phyloP scores from a whole-genome alignment of 2,113 vertebrate species.

The Fulica atra region DNA sequence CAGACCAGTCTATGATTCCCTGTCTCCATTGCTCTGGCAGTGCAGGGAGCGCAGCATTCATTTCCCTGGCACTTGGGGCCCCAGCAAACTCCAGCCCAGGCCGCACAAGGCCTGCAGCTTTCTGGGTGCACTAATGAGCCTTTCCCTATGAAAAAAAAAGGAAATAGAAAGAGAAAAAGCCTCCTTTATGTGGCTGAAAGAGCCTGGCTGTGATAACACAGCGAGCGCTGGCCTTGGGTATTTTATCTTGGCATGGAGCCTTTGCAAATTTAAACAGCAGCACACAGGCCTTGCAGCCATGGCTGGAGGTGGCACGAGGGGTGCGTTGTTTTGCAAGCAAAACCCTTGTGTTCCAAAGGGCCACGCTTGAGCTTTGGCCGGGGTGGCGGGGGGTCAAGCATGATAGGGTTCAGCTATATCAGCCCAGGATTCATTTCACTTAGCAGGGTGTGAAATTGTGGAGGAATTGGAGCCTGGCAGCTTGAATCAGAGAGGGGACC shows the following conservation, averaged over 20 bases:
- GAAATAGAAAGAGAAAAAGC: neutral
- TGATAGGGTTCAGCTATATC: neutral
- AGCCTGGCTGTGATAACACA: constrained; percentile 61
- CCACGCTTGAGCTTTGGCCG: constrained; percentile 57
- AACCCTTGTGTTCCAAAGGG: constrained; percentile 20
- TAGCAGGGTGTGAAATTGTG: neutral
- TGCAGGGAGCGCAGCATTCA: neutral
- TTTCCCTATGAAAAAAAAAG: neutral
- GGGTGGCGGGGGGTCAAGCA: neutral
- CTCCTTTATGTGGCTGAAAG: constrained; percentile 68
- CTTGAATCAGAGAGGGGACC: rapidly evolving
- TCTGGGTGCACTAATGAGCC: neutral
- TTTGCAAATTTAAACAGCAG: constrained; percentile 60
- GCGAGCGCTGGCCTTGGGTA: constrained; percentile 42
- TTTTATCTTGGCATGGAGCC: constrained; percentile 71
- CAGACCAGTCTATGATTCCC: too few relatives aligned
- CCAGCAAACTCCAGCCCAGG: neutral
- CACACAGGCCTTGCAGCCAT: constrained; percentile 19
- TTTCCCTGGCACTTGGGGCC: constrained; percentile 11
- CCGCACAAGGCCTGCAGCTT: constrained; percentile 20
- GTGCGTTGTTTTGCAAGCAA: constrained; percentile 63
- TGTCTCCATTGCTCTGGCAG: neutral
- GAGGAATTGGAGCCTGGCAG: neutral
- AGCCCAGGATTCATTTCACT: neutral
- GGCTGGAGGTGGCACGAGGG: constrained; percentile 51